Conservation (phyloP, 2,113 vertebrate genomes). For the Cephalopterus ornatus region DNA sequence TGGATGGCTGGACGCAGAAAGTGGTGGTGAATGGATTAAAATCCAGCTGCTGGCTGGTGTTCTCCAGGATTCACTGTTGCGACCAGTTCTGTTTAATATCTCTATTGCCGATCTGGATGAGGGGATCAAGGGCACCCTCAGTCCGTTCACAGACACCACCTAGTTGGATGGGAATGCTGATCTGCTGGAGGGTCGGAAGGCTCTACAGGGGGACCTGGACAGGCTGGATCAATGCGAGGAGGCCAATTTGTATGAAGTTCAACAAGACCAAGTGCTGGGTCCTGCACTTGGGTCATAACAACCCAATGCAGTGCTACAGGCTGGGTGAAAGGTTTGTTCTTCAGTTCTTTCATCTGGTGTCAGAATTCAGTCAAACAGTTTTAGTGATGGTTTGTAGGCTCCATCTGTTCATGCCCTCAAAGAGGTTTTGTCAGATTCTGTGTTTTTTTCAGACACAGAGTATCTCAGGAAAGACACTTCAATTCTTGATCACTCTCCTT, state of each 20-base stretch:
- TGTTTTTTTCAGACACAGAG: not conserved
- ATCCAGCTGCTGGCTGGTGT: not conserved
- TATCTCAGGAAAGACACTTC: not conserved
- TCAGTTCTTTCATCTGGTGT: not conserved
- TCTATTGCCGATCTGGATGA: no score
- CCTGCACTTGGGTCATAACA: not conserved
- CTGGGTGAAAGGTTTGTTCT: not conserved
- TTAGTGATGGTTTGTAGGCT: not conserved
- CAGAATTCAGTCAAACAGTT: not conserved
- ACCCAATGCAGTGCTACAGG: not conserved
- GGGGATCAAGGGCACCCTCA: accelerated
- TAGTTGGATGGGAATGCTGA: accelerated
- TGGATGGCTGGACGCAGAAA: no score
- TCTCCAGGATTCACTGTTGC: not conserved
- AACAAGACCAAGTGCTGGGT: not conserved
- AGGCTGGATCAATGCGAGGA: not conserved
- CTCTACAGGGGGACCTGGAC: not conserved
- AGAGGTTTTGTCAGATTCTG: not conserved
- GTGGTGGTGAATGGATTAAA: not conserved
- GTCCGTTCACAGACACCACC: accelerated
- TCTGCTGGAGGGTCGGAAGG: not conserved
- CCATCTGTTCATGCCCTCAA: not conserved
- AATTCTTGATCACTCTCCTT: not conserved
- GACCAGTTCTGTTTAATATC: not conserved
- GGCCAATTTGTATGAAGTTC: not conserved